Evolutionary conservation across 2,113 vertebrate genomes (phyloP).

Genomic region (Scomber scombrus): DNA sequence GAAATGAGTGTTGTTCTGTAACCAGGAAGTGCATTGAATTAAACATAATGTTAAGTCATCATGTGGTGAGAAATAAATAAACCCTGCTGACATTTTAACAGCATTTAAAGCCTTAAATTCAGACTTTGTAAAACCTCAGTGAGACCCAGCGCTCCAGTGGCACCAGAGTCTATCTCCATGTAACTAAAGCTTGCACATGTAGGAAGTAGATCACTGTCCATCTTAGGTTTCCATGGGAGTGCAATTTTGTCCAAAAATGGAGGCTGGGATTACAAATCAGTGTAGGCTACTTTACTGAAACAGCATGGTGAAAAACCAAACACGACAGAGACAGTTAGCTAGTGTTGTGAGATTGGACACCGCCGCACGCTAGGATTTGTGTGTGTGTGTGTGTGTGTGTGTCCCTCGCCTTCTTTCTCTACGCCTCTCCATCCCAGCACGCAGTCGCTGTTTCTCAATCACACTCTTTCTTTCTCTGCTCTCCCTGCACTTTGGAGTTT

Average conservation of each 20-base stretch:
- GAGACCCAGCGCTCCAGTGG: not conserved
- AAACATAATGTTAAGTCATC: too few relatives aligned
- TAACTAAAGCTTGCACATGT: not conserved
- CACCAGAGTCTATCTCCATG: not conserved
- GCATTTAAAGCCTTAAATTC: too few relatives aligned
- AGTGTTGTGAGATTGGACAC: constrained; percentile 49
- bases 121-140: too few relatives aligned
- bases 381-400: too few relatives aligned
- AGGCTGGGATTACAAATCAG: constrained; percentile 3
- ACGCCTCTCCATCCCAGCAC: constrained; percentile 54
- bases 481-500: constrained; percentile 42
- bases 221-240: constrained; percentile 15
- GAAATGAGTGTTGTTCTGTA: not conserved
- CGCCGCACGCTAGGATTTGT: constrained; percentile 19
- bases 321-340: constrained; percentile 40
- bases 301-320: constrained; percentile 48
- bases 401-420: too few relatives aligned
- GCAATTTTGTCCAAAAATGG: constrained; percentile 43
- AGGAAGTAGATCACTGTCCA: constrained; percentile 7
- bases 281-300: constrained; percentile 27
- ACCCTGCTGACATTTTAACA: too few relatives aligned
- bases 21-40: not conserved
- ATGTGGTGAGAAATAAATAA: too few relatives aligned
- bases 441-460: constrained; percentile 47
- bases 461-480: constrained; percentile 42